Conservation (phyloP, 2,113 vertebrate genomes). For the Hiodon alosoides region DNA sequence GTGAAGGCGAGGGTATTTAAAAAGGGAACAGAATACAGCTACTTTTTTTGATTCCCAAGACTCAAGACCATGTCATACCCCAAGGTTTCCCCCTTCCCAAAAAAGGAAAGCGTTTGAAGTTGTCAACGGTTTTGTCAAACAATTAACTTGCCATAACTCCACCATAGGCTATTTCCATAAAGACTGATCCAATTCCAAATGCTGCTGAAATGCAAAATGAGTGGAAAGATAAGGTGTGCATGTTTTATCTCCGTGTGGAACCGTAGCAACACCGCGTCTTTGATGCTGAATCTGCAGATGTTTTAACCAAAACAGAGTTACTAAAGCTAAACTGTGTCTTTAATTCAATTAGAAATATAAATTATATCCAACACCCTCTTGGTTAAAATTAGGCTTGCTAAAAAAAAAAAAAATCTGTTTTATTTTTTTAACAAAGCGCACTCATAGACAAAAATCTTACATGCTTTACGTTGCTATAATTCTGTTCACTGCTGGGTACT, state of each 20-base stretch:
- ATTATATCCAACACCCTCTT: too few species aligned
- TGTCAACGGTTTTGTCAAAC: slow-evolving; percentile 14
- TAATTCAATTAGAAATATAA: too few species aligned
- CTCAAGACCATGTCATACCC: slow-evolving; percentile 65
- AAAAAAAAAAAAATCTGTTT: background rate
- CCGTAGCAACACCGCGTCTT: too few species aligned
- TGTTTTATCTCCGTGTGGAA: too few species aligned
- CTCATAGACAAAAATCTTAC: background rate
- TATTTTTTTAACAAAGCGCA: background rate
- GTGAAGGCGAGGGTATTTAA: slow-evolving; percentile 61
- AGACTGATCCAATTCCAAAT: background rate
- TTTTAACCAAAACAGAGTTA: too few species aligned
- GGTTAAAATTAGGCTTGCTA: too few species aligned
- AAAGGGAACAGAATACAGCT: slow-evolving; percentile 76
- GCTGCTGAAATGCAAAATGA: too few species aligned
- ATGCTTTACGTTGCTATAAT: background rate
- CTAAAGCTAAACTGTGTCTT: too few species aligned
- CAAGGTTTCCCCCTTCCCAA: slow-evolving; percentile 42
- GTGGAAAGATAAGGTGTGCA: too few species aligned
- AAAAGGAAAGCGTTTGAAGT: slow-evolving; percentile 2
- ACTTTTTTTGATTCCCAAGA: slow-evolving; percentile 66
- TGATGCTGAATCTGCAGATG: too few species aligned
- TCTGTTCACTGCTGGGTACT: slow-evolving; percentile 20
- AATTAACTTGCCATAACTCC: slow-evolving; percentile 1
- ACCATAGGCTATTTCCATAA: background rate